Percentiles rank a stretch among this genome's conserved stretches.
Evolutionary conservation across 2,888 invertebrate genomes (phyloP).

Genomic region (Podotricha telesiphe): DNA sequence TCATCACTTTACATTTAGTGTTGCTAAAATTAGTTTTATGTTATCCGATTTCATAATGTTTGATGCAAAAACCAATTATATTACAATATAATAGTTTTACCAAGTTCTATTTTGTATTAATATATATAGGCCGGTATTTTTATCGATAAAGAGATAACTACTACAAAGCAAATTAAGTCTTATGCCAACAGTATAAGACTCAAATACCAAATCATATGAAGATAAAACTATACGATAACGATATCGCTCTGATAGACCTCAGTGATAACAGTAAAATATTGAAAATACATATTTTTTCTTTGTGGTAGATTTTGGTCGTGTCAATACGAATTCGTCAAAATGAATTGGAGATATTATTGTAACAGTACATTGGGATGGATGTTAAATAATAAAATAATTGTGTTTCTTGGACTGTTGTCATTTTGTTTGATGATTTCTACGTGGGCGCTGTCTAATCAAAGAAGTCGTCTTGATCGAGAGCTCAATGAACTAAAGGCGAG

Average conservation of each 20-base stretch:
- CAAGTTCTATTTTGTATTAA: not conserved
- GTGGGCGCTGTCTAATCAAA: conserved; percentile 64
- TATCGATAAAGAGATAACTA: not conserved
- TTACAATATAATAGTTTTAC: not conserved
- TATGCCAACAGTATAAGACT: not conserved
- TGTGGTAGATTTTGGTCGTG: conserved; percentile 26
- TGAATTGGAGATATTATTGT: conserved; percentile 63
- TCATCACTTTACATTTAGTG: no score
- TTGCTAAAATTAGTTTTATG: no score
- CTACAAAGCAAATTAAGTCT: not conserved
- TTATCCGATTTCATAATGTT: not conserved
- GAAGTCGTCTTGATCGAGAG: conserved; percentile 54
- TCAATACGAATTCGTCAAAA: conserved; percentile 37
- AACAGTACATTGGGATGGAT: conserved; percentile 64
- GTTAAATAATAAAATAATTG: conserved; percentile 71
- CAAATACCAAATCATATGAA: not conserved
- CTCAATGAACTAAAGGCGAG: conserved; percentile 50
- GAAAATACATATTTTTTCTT: conserved; percentile 21
- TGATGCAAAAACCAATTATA: not conserved
- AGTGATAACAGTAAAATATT: conserved; percentile 11
- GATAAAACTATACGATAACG: conserved; percentile 14
- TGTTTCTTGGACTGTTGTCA: conserved; percentile 62
- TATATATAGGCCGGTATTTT: not conserved
- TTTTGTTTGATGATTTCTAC: conserved; percentile 72
- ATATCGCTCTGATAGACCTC: conserved; percentile 3